Base-by-base conservation (phyloP, 2,888 invertebrate species). In the Hypena proboscidalis region DNA sequence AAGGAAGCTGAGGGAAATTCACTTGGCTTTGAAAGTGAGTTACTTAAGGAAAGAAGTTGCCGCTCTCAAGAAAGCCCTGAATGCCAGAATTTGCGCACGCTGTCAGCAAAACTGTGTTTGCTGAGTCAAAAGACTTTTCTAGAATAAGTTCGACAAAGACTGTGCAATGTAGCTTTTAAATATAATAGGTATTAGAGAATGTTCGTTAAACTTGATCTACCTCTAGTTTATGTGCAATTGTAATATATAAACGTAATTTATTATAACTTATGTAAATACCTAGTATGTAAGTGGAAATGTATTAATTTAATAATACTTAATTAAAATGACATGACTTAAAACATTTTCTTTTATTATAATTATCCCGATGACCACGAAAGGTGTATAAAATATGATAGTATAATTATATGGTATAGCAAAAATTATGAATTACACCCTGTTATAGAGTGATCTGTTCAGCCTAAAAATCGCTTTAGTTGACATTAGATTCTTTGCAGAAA, bases 1-100 rank as follows among this genome's bases (percentile, higher is more conserved):
- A 0, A 92, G 99, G 44, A 92, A 97, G 62, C 94, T 96, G 26
- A 96, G 98, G 67, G 98, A 99, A 78, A 97, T 98, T 61, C 97
- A 98, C 70, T 94, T 98, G 21, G 97, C 98, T 0, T 94, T 98
- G 23, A 92, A 97, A 41, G 97, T 97, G 0, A 95, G 96, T 0
- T 96, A 95, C 66, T 89, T 99, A 13, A 74, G 67, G 47, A 80
- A 74, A 15, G 74, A 84, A 59, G 52, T 84, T 5, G 68, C 80
- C 0, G 59, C 67, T 6, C 40, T 87, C 11, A 79, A 80, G 35
- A 51, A 77, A 0, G 47, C 70, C 13, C 38, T 85, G 6, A 74
- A 72, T 0, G 39, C 70, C 0, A 65, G 57, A 38, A 32, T 60
- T 1, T 82, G 81, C 42, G 53, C 27, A 0, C 49, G 65, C 4